phyloP scores from a whole-genome alignment of 2,113 vertebrate species.

The Haplotaxodon microlepis region DNA sequence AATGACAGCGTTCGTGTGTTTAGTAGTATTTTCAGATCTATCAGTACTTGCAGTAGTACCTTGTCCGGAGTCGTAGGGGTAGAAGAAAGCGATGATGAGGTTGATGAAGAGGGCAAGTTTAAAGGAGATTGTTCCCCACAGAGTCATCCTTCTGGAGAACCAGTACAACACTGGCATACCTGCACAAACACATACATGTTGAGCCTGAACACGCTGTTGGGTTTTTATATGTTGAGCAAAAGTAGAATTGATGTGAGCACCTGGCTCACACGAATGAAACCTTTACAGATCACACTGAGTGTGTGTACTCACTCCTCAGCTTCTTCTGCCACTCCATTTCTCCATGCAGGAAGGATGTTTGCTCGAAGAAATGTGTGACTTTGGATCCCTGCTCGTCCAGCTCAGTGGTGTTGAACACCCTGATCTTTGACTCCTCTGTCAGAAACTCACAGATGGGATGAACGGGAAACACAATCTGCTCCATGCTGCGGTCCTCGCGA shows the following conservation, averaged over 20 bases:
- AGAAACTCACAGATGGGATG: slow-evolving; percentile 93
- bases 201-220: not conserved
- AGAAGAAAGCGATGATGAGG: slow-evolving; percentile 98
- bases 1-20: not conserved
- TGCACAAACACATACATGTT: slow-evolving; percentile 27
- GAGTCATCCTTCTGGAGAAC: slow-evolving; percentile 94
- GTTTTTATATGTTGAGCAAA: not conserved
- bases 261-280: rapidly evolving
- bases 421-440: slow-evolving; percentile 88
- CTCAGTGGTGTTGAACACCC: slow-evolving; percentile 93
- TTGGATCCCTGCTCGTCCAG: slow-evolving; percentile 98
- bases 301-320: slow-evolving; percentile 81
- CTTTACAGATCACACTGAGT: not conserved
- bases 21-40: not conserved
- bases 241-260: rapidly evolving
- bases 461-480: slow-evolving; percentile 95
- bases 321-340: slow-evolving; percentile 99
- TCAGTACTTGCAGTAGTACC: slow-evolving; percentile 42
- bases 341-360: slow-evolving; percentile 91
- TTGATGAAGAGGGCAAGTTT: slow-evolving; percentile 97
- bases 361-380: slow-evolving; percentile 95
- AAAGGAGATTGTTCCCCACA: slow-evolving; percentile 98
- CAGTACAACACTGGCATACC: slow-evolving; percentile 95
- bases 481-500: slow-evolving; percentile 94
- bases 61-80: slow-evolving; percentile 82